These are phyloP conservation scores for Siderastrea siderea DNA, from an alignment of 92 coral and sea anemone species.

Conservation along the genomic window DNA sequence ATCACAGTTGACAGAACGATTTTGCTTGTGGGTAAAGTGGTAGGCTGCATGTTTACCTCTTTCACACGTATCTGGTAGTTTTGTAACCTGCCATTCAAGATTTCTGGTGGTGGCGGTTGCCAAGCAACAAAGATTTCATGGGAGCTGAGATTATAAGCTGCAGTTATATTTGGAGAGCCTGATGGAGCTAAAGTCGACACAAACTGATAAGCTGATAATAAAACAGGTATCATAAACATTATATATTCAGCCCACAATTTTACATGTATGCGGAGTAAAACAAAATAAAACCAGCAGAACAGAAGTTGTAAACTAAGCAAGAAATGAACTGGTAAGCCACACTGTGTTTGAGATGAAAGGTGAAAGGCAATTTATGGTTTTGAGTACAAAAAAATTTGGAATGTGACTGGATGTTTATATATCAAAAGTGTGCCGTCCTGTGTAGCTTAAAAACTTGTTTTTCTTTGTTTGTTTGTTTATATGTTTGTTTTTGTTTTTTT, in stretches of 20 bases:
- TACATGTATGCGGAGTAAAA: too few species aligned
- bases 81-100: conserved; percentile 60
- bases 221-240: background rate
- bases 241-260: background rate
- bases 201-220: background rate
- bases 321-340: too few species aligned
- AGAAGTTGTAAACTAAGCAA: too few species aligned
- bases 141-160: conserved; percentile 41
- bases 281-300: too few species aligned
- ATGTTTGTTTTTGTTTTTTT: too few species aligned
- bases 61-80: conserved; percentile 43
- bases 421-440: too few species aligned
- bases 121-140: conserved; percentile 63
- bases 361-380: too few species aligned
- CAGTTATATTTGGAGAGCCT: conserved; percentile 57
- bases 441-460: too few species aligned
- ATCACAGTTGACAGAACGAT: background rate
- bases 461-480: too few species aligned
- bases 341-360: too few species aligned
- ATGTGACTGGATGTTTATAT: too few species aligned
- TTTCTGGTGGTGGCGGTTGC: conserved; percentile 68
- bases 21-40: background rate
- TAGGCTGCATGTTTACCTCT: conserved; percentile 4
- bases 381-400: too few species aligned
- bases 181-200: conserved; percentile 48